Evolutionary conservation across 2,888 invertebrate genomes (phyloP).

Genomic region (Lutraria lutraria): DNA sequence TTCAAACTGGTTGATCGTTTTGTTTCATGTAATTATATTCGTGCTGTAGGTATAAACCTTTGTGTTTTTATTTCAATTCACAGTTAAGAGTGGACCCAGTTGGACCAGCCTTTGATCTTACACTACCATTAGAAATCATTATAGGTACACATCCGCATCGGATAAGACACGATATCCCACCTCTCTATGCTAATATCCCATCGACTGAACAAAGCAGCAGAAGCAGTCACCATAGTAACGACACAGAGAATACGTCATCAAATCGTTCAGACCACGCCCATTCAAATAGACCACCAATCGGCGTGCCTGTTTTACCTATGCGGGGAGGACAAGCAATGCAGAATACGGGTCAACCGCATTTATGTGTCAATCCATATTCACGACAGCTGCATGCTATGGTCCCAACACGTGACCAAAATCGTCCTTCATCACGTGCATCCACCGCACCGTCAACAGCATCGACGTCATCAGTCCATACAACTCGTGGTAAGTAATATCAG

Average conservation of each 20-base stretch:
- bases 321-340: conserved; percentile 59
- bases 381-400: conserved; percentile 18
- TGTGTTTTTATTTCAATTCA: conserved; percentile 18
- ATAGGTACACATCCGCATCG: conserved; percentile 81
- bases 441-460: conserved; percentile 64
- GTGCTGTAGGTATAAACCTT: too few species aligned
- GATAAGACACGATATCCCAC: conserved; percentile 37
- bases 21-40: too few species aligned
- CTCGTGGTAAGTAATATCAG: conserved; percentile 51
- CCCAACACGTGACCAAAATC: conserved; percentile 13
- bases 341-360: conserved; percentile 54
- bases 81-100: conserved; percentile 81
- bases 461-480: conserved; percentile 51
- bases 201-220: not conserved
- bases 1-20: too few species aligned
- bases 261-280: conserved; percentile 16
- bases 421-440: conserved; percentile 55
- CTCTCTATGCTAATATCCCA: conserved; percentile 53
- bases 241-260: conserved; percentile 2
- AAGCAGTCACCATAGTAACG: conserved; percentile 27
- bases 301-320: conserved; percentile 63
- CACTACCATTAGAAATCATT: conserved; percentile 81
- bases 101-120: conserved; percentile 81
- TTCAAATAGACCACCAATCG: conserved; percentile 43
- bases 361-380: conserved; percentile 44